phyloP scores from a whole-genome alignment of 2,797 vertebrate species.

The Pseudomugil tenellus region DNA sequence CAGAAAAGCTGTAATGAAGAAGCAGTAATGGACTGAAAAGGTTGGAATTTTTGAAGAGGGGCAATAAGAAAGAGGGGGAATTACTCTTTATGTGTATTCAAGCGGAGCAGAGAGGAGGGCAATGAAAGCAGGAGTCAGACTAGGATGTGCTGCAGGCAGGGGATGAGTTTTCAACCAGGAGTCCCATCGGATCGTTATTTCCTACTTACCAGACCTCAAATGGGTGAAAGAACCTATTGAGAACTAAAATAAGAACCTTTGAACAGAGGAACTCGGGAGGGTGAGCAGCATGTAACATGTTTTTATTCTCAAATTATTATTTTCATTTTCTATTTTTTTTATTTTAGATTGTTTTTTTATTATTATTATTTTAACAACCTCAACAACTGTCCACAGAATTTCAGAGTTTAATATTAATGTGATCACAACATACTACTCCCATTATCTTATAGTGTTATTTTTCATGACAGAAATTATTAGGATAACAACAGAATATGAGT shows the following conservation, averaged over 20 bases:
- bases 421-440: neutral
- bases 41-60: neutral
- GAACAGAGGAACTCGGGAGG: neutral
- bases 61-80: neutral
- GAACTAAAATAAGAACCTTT: too few species aligned
- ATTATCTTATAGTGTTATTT: neutral
- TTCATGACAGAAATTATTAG: too few species aligned
- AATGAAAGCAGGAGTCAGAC: neutral
- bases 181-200: neutral
- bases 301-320: neutral
- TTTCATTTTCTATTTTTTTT: too few species aligned
- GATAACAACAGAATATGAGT: neutral
- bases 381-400: neutral
- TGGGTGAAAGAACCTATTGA: too few species aligned
- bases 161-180: neutral
- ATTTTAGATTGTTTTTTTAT: neutral
- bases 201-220: too few species aligned
- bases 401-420: neutral
- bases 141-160: neutral
- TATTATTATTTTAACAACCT: neutral
- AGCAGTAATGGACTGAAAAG: neutral
- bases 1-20: neutral
- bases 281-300: neutral
- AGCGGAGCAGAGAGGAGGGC: neutral
- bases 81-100: neutral